A percentile compares a stretch with the other conserved stretches of the same genome.
phyloP scores from a whole-genome alignment of 2,797 vertebrate species.

The Helarctos malayanus region DNA sequence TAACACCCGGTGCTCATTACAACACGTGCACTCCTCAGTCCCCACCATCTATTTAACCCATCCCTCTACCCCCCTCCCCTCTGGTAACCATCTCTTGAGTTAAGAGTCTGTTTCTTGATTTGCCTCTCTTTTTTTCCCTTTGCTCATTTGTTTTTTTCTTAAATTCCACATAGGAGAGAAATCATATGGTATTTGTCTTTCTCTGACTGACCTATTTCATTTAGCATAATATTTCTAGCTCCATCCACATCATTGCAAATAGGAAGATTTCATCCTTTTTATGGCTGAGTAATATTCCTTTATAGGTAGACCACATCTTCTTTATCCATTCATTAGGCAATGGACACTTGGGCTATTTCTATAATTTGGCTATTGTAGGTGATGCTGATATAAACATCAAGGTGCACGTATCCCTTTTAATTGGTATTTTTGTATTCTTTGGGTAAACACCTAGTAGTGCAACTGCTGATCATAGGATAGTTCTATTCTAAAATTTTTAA shows the following conservation, averaged over 20 bases:
- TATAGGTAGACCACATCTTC: not conserved
- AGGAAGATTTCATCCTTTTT: not conserved
- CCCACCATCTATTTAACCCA: not conserved
- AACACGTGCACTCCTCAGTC: not conserved
- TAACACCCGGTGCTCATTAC: not conserved
- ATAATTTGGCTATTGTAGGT: not conserved
- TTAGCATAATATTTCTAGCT: not conserved
- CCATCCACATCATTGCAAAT: not conserved
- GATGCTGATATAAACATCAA: not conserved
- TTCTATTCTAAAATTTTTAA: not conserved
- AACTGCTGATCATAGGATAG: not conserved
- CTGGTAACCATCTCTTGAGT: not conserved
- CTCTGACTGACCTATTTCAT: not conserved
- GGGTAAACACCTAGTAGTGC: not conserved
- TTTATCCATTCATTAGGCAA: not conserved
- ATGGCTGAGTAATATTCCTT: not conserved
- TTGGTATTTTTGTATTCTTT: not conserved
- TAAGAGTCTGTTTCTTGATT: not conserved
- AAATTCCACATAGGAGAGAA: not conserved
- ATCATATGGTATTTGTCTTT: not conserved
- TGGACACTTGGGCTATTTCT: not conserved
- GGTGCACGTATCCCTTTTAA: not conserved
- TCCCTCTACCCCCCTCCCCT: not conserved
- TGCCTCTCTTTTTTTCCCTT: not conserved
- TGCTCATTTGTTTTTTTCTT: not conserved